These are phyloP conservation scores for Meloidogyne chitwoodi DNA, from an alignment of 1,140 invertebrate genomes.

Conservation along the genomic window DNA sequence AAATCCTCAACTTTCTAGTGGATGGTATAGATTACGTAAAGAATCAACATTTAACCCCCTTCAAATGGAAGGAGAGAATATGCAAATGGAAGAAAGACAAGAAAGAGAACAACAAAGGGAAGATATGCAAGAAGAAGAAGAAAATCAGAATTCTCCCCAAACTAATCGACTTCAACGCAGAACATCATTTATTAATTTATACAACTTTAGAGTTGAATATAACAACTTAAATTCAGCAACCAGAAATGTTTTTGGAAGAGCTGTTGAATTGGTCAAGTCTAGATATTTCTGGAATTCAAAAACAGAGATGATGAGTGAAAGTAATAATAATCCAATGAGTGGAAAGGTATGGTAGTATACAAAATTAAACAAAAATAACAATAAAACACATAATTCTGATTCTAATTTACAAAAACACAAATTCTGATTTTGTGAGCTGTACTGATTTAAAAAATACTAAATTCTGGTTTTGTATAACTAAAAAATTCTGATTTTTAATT, in stretches of 20 bases:
- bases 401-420: too few relatives aligned
- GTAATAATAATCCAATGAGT: background rate
- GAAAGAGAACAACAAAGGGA: background rate
- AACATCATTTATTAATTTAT: conserved; percentile 35
- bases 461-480: too few relatives aligned
- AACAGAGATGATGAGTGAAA: background rate
- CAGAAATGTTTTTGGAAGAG: conserved; percentile 21
- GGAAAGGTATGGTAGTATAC: background rate
- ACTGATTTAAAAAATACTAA: too few relatives aligned
- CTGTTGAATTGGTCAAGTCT: conserved; percentile 27
- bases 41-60: too few relatives aligned
- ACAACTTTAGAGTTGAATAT: conserved; percentile 25
- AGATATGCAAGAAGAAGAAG: background rate
- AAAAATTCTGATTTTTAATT: too few relatives aligned
- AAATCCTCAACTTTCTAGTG: background rate
- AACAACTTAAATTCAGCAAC: conserved; percentile 2
- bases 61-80: too few relatives aligned
- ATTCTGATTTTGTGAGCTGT: too few relatives aligned
- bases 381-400: background rate
- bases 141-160: background rate
- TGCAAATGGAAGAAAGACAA: too few relatives aligned
- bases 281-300: conserved; percentile 39
- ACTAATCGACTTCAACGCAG: background rate
- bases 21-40: background rate
- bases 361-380: too few relatives aligned